phyloP scores from a whole-genome alignment of 2,797 vertebrate species.

The Smutsia temminckii region DNA sequence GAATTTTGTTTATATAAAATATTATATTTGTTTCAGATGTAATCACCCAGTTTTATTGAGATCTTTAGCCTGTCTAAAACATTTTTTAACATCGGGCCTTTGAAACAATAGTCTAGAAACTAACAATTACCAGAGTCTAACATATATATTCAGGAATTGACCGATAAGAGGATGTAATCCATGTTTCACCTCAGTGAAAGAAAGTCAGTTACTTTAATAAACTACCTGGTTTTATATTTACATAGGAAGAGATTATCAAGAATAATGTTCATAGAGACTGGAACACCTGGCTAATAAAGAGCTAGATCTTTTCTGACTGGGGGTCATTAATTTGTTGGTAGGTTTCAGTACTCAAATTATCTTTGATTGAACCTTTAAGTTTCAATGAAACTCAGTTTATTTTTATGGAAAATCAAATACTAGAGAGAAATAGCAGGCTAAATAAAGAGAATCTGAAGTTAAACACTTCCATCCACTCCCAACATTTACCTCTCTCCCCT shows the following conservation, averaged over 20 bases:
- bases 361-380: background rate
- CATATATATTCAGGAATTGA: background rate
- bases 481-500: background rate
- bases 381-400: background rate
- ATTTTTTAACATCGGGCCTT: slow-evolving; percentile 38
- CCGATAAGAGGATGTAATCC: background rate
- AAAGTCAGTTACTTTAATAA: background rate
- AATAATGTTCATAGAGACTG: background rate
- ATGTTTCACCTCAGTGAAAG: background rate
- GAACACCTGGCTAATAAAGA: slow-evolving; percentile 18
- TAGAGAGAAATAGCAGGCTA: background rate
- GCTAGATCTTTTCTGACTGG: slow-evolving; percentile 16
- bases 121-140: slow-evolving; percentile 18
- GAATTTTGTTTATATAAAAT: background rate
- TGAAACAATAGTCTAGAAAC: slow-evolving; percentile 37
- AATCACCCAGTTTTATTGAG: background rate
- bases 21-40: too few relatives aligned
- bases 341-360: slow-evolving; percentile 29
- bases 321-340: background rate
- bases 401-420: slow-evolving; percentile 34
- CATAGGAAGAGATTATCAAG: background rate
- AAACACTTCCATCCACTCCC: background rate
- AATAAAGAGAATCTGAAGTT: slow-evolving; percentile 13
- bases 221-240: slow-evolving; percentile 7
- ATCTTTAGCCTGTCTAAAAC: background rate